These are phyloP conservation scores for Megamerina dolium DNA, from an alignment of 2,888 invertebrate species.

Conservation along the genomic window DNA sequence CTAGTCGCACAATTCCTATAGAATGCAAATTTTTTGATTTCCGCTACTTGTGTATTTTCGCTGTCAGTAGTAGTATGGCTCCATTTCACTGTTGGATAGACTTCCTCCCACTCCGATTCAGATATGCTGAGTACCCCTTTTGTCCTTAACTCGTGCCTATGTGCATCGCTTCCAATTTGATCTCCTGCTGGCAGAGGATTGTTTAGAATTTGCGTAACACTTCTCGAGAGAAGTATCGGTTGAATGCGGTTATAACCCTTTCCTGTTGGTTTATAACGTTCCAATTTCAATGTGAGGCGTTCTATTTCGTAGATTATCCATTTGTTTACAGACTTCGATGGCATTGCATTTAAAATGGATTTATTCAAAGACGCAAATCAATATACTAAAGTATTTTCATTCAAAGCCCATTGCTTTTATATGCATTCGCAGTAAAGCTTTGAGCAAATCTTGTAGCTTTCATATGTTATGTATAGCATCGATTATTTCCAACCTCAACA, in stretches of 20 bases:
- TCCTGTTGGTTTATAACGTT: constrained; percentile 40
- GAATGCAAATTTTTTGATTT: constrained; percentile 28
- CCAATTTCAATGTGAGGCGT: constrained; percentile 35
- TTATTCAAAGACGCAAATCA: constrained; percentile 7
- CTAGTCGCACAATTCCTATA: constrained; percentile 45
- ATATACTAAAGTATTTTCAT: constrained; percentile 13
- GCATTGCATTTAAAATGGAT: too few species aligned
- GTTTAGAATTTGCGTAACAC: constrained; percentile 44
- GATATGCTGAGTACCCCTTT: constrained; percentile 35
- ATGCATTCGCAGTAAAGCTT: too few species aligned
- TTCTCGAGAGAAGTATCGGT: constrained; percentile 40
- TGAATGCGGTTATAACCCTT: constrained; percentile 46
- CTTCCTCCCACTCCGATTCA: constrained; percentile 39
- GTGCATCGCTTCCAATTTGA: constrained; percentile 16
- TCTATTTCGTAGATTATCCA: constrained; percentile 44
- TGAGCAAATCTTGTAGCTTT: too few species aligned
- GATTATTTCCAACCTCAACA: too few species aligned
- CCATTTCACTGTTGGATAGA: constrained; percentile 34
- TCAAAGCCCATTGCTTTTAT: constrained; percentile 11
- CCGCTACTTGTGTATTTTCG: constrained; percentile 18
- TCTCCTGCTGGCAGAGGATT: constrained; percentile 35
- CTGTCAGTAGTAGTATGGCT: constrained; percentile 22
- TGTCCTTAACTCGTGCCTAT: constrained; percentile 8
- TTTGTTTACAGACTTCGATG: constrained; percentile 30
- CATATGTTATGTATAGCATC: too few species aligned